Base-by-base conservation (phyloP, 2,888 invertebrate species). In the Mayetiola destructor region DNA sequence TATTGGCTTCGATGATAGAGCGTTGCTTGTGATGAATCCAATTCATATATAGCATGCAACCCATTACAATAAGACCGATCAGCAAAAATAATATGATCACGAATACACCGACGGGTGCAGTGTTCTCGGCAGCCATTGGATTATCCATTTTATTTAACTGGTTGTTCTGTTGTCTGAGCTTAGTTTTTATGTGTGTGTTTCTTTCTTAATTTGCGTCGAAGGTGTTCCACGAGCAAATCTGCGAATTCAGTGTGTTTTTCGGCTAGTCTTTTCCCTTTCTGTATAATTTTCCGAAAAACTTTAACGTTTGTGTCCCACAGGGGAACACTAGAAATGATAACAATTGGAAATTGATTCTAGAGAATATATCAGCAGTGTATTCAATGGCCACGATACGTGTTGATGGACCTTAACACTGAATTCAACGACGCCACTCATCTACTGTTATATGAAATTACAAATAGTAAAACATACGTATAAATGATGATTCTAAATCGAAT, bases 11-110 rank as follows among this genome's bases (percentile, higher is more conserved):
- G 5, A 27, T 9, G 14, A 16, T n/a, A 27, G 27, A 14, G 8
- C n/a, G 48, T 48, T 48, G 27, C 27, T 48, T 48, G n/a, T 27
- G 48, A 27, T 48, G 48, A 9, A 14, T 48, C 48, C 48, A 48
- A 48, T 48, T 48, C 48, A 23, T 27, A 48, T n/a, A 48, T 2
- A 48, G 27, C 48, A 27, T 27, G 18, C 48, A 48, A n/a, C 48
- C 48, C 27, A 48, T 27, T 8, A 48, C 27, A 5, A 48, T 27
- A n/a, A 48, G 48, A 16, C 27, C 48, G 27, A 48, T 48, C 48
- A 48, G 9, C n/a, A 48, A 48, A 48, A 48, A 48, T 16, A n/a
- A 48, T n/a, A 48, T 27, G n/a, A 48, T 48, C 27, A 48, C 27
- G 16, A 48, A 27, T 1, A n/a, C 48, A 27, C 48, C 48, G 27